Evolutionary conservation across 2,888 invertebrate species (phyloP), one percentile per base, ranked within the genome.

Genomic region (Tenthredo mesomela): DNA sequence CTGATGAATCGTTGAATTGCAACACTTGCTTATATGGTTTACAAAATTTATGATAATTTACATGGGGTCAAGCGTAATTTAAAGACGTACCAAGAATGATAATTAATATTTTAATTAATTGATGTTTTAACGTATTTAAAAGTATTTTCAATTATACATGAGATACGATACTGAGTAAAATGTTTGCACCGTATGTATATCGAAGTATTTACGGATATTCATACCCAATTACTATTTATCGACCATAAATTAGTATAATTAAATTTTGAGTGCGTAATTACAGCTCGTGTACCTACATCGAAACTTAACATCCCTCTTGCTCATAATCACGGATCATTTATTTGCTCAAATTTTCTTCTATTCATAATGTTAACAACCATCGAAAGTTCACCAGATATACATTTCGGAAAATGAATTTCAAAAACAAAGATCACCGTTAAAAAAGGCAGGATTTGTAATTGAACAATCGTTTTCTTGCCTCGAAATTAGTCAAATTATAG

Each of bases 181-280:
- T 67, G 67, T 67, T 67, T 67, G 7, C 33, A 12, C 33, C 33
- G 15, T 67, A 33, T 67, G 67, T 67, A 67, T 67, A 67, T 67
- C 67, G 6, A 67, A 7, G 33, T 67, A 67, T 67, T 67, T 67
- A 67, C 18, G 33, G 18, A 67, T 67, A 3, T 12, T 0, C 67
- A 7, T 67, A 25, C 12, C 33, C 4, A 33, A 67, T 67, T 33
- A 61, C 25, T 61, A 61, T 54, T 54, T n/a, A 54, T 54, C n/a
- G n/a, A 5, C n/a, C 54, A n/a, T n/a, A n/a, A n/a, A 54, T n/a
- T 54, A 7, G 54, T 54, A 54, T 54, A 54, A 54, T n/a, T 6
- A 54, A 54, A 54, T 7, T 2, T 54, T 2, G 2, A 7, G n/a
- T 54, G 54, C 6, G n/a, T n/a, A 54, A n/a, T n/a, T 54, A 0